A percentile compares a stretch with the other conserved stretches of the same genome.
Conservation (phyloP, 2,113 vertebrate species). For the Saccopteryx leptura region DNA sequence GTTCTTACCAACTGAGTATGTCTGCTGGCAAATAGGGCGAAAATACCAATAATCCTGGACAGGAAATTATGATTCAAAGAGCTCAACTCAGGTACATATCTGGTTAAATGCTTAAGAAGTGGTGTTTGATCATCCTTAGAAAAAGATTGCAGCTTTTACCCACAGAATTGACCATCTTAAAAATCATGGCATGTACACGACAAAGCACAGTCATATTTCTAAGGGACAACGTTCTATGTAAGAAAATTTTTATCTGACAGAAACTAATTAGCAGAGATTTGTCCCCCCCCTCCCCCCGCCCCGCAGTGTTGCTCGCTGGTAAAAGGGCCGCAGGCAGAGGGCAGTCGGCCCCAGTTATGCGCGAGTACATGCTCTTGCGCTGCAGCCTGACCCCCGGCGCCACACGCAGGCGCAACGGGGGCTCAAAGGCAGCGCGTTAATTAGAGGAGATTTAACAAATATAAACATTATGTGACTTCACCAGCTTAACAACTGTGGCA, state of each 20-base stretch:
- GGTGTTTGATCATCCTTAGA: neutral
- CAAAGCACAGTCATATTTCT: neutral
- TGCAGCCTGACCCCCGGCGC: too few species aligned
- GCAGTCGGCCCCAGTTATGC: too few species aligned
- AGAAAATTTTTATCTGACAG: neutral
- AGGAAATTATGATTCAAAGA: neutral
- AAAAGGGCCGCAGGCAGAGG: too few species aligned
- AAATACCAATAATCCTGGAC: neutral
- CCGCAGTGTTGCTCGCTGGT: too few species aligned
- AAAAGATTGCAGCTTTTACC: neutral
- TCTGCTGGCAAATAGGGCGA: neutral
- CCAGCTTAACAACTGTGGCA: neutral
- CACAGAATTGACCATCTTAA: neutral
- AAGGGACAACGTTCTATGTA: neutral
- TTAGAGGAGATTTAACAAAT: neutral
- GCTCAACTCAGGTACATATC: neutral
- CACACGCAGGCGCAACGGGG: too few species aligned
- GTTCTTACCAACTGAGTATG: neutral
- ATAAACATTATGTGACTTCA: neutral
- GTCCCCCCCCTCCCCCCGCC: too few species aligned
- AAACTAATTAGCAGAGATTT: neutral
- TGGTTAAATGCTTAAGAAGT: neutral
- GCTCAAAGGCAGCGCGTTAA: neutral
- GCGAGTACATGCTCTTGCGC: too few species aligned
- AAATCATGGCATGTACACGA: neutral